These are phyloP conservation scores for Dicrurus megarhynchus DNA, from an alignment of 2,113 vertebrate genomes.

Conservation along the genomic window DNA sequence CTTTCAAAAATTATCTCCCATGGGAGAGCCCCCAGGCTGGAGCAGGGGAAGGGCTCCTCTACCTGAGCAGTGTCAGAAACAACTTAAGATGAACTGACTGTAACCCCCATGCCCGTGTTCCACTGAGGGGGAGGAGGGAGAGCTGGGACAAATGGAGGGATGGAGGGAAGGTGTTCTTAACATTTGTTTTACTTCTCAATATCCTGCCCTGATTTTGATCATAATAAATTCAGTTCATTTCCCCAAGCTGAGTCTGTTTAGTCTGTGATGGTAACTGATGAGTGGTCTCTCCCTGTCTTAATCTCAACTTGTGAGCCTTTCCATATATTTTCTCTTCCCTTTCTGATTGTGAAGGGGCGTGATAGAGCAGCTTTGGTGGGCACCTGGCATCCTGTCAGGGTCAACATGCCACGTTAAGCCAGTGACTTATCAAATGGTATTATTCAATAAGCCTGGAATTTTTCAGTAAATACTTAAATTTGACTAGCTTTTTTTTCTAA, in stretches of 20 bases:
- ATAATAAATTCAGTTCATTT: neutral
- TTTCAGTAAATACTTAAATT: neutral
- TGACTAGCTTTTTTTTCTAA: neutral
- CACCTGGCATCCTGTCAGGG: neutral
- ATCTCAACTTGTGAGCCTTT: neutral
- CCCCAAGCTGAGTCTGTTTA: neutral
- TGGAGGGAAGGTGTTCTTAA: neutral
- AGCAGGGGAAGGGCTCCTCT: neutral
- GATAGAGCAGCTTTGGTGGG: neutral
- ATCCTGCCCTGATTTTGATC: neutral
- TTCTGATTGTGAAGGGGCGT: neutral
- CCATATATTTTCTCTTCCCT: neutral
- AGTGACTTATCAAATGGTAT: neutral
- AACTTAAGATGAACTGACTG: neutral
- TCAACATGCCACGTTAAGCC: neutral
- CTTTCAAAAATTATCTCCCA: neutral
- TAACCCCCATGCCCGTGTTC: neutral
- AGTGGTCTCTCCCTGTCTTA: neutral
- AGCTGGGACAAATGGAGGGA: neutral
- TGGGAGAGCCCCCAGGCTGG: neutral
- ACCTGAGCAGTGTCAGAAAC: neutral
- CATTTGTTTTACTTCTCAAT: neutral
- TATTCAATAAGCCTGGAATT: neutral
- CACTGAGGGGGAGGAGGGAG: rapidly evolving
- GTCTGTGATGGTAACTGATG: neutral